Evolutionary conservation across 1,140 invertebrate genomes (phyloP).

Genomic region (Periplaneta americana): DNA sequence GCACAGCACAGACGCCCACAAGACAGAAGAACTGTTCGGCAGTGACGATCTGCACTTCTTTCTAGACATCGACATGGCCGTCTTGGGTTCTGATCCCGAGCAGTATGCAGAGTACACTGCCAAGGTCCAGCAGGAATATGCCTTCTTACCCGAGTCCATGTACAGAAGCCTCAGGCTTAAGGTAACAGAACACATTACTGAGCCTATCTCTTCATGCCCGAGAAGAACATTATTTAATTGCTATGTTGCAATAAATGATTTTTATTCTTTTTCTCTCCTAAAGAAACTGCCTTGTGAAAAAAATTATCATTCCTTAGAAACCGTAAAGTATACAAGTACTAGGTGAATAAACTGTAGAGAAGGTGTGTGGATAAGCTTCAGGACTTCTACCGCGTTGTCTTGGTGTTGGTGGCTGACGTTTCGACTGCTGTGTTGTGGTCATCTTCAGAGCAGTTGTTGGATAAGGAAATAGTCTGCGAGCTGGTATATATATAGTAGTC

Average conservation of each 20-base stretch:
- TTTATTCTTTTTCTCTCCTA: background rate
- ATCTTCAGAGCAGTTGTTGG: no score
- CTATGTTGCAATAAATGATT: background rate
- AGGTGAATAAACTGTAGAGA: no score
- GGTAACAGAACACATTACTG: slow-evolving; percentile 30
- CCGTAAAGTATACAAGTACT: no score
- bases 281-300: background rate
- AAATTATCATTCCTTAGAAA: background rate
- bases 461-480: no score
- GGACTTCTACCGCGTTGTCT: no score
- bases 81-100: slow-evolving; percentile 43
- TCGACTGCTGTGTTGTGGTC: no score
- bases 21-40: slow-evolving; percentile 46
- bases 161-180: slow-evolving; percentile 51
- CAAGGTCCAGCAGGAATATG: slow-evolving; percentile 49
- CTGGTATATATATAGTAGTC: no score
- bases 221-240: background rate
- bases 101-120: slow-evolving; percentile 46
- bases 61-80: slow-evolving; percentile 54
- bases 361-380: no score
- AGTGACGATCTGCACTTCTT: slow-evolving; percentile 54
- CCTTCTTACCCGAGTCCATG: slow-evolving; percentile 46
- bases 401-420: no score
- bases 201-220: background rate
- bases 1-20: slow-evolving; percentile 55